Evolutionary conservation across 2,797 vertebrate genomes (phyloP), one percentile per base, ranked within the genome.

Genomic region (Vultur gryphus): DNA sequence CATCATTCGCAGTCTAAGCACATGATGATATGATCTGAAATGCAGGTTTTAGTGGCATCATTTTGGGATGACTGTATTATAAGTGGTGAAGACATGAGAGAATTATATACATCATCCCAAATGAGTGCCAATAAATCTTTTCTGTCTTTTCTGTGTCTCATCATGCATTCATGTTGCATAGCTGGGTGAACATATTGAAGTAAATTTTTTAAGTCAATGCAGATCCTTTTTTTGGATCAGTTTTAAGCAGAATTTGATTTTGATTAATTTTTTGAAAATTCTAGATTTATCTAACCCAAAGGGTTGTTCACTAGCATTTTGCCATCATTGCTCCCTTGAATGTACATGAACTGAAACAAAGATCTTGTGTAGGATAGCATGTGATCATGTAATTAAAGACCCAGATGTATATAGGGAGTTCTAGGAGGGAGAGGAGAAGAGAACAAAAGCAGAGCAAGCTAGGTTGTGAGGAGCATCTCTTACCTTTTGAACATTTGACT

Each of bases 51-150:
- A 88, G 62, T 87, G 71, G 90, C 64, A 90, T 81, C 51, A 65
- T 70, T 95, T 85, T 90, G 80, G 48, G 72, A 93, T 73, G 84
- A 82, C 78, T 88, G n/a, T 57, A 64, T 85, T 95, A 31, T 48
- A 91, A 86, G 41, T 80, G 23, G 51, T 93, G 80, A 97, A 95
- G 87, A 95, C 61, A 65, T 46, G 75, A 95, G 61, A 59, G 71
- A 91, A 72, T 67, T 73, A 59, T 49, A 72, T 52, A 57, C 58
- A 79, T 84, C 67, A 84, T 89, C 35, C 58, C 65, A 94, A 85
- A 93, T 48, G 59, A 93, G 28, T 76, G 61, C 28, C 44, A 88
- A 61, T 87, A 91, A 85, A 94, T 91, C 33, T 83, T 83, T 92
- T 55, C 72, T 37, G 37, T 15, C 54, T 70, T 39, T 44, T 84